phyloP scores from a whole-genome alignment of 2,113 vertebrate species.

The Lepus timidus region DNA sequence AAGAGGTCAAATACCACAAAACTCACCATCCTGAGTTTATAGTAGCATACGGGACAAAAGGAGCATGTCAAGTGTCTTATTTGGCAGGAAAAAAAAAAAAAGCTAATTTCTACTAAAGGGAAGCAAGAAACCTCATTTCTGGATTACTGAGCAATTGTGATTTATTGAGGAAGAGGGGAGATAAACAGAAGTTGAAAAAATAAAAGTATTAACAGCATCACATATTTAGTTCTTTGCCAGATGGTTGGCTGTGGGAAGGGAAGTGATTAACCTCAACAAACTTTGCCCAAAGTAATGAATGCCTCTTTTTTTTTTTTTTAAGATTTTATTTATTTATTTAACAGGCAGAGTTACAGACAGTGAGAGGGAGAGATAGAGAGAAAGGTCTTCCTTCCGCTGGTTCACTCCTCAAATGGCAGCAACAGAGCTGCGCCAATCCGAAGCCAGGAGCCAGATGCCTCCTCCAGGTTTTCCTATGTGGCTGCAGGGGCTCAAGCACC shows the following conservation, averaged over 20 bases:
- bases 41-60: constrained; percentile 10
- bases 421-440: too few species aligned
- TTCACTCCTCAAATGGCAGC: too few species aligned
- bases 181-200: constrained; percentile 33
- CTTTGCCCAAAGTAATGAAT: constrained; percentile 8
- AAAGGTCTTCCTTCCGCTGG: too few species aligned
- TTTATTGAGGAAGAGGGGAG: constrained; percentile 18
- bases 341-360: too few species aligned
- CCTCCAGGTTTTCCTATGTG: too few species aligned
- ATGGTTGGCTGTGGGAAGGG: background rate
- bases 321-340: too few species aligned
- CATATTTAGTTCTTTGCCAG: background rate
- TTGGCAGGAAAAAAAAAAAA: background rate
- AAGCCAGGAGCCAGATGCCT: too few species aligned
- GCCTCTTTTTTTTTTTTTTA: background rate
- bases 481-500: too few species aligned
- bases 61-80: background rate
- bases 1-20: constrained; percentile 58
- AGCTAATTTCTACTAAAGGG: constrained; percentile 34
- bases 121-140: constrained; percentile 43
- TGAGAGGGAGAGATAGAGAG: too few species aligned
- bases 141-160: background rate
- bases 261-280: constrained; percentile 46
- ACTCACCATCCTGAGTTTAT: constrained; percentile 19
- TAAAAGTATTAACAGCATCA: background rate